Conservation (phyloP, 2,797 vertebrate genomes). For the Centroberyx gerrardi region DNA sequence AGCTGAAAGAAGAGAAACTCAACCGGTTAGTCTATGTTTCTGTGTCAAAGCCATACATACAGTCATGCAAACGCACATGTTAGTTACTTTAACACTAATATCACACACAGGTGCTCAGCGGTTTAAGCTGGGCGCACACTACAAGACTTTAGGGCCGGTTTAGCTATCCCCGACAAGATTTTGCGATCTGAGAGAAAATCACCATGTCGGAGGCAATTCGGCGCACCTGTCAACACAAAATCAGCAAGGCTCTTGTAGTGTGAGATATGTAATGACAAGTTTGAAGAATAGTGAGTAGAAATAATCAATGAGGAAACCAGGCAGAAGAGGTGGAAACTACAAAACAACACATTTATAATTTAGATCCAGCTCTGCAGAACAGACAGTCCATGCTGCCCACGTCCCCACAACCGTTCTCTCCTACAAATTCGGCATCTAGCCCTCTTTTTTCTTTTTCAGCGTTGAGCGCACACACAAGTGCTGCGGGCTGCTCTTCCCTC, state of each 20-base stretch:
- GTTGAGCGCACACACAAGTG: constrained; percentile 26
- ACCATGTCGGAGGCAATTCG: constrained; percentile 48
- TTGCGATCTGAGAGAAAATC: constrained; percentile 23
- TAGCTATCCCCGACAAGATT: constrained; percentile 51
- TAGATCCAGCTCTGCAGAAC: constrained; percentile 56
- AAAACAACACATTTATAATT: constrained; percentile 58
- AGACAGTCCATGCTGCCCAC: constrained; percentile 48
- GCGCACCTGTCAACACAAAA: constrained; percentile 53
- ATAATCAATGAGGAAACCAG: no score
- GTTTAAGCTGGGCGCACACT: constrained; percentile 7
- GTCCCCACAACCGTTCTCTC: constrained; percentile 35
- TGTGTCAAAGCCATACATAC: constrained; percentile 19
- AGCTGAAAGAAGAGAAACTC: constrained; percentile 97
- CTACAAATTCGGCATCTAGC: constrained; percentile 36
- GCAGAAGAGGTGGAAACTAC: not conserved
- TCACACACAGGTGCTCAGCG: constrained; percentile 20
- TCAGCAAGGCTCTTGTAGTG: constrained; percentile 39
- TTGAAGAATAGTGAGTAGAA: constrained; percentile 28
- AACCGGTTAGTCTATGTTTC: constrained; percentile 89
- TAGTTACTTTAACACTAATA: constrained; percentile 3
- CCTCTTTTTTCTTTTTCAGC: constrained; percentile 30
- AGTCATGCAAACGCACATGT: constrained; percentile 64
- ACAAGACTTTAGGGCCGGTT: constrained; percentile 47
- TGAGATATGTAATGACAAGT: no score
- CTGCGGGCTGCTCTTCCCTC: constrained; percentile 12